Conservation (phyloP, 1,140 invertebrate genomes). For the Saccostrea glomerata region DNA sequence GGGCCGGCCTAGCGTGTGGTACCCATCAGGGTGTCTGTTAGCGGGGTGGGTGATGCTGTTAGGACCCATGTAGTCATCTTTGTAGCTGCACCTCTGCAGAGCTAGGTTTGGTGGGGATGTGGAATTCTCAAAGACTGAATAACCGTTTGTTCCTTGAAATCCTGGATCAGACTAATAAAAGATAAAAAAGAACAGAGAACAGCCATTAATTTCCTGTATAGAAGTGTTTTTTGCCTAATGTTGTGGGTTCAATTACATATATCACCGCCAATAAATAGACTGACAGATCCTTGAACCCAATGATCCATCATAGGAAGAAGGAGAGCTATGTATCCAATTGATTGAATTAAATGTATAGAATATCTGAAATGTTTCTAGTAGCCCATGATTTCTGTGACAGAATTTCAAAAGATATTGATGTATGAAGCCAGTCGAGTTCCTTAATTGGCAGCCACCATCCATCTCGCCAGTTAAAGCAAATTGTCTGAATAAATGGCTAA, state of each 20-base stretch:
- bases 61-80: constrained; percentile 50
- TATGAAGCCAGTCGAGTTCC: not conserved
- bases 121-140: constrained; percentile 54
- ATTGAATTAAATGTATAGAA: constrained; percentile 22
- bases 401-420: constrained; percentile 12
- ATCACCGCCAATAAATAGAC: not conserved
- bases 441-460: not conserved
- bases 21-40: constrained; percentile 59
- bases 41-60: constrained; percentile 51
- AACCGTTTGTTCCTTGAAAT: constrained; percentile 55
- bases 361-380: not conserved
- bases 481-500: constrained; percentile 11
- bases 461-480: constrained; percentile 10
- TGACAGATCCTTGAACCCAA: not conserved
- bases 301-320: not conserved
- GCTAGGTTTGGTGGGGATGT: constrained; percentile 59
- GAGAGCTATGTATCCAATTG: not conserved
- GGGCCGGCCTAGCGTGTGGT: constrained; percentile 63
- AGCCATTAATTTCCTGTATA: not conserved
- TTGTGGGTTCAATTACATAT: not conserved
- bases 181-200: not conserved
- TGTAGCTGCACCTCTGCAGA: constrained; percentile 58
- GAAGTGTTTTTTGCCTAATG: not conserved
- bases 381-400: constrained; percentile 12
- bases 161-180: constrained; percentile 46